Base-by-base conservation (phyloP, 2,113 vertebrate species). In the Pseudorasbora parva region DNA sequence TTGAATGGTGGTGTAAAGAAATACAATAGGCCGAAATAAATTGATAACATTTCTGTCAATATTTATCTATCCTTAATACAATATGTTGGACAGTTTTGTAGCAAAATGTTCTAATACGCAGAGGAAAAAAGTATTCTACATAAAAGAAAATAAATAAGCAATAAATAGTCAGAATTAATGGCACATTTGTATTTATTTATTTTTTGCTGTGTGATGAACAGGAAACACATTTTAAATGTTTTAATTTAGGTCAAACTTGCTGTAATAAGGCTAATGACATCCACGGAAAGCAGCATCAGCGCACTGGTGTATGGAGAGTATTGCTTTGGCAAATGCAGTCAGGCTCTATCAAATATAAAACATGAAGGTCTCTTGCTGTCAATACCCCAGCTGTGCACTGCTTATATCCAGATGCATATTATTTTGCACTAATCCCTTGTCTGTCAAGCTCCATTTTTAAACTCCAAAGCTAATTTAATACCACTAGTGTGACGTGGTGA, bases 381-480 rank as follows among this genome's bases (percentile, higher is more conserved):
- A 93, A 86, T 84, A 83, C 77, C 82, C 82, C 37, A 77, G 78
- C 82, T 91, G 86, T 57, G 41, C 51, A 1, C 43, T 74, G 89
- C 90, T 90, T 87, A 73, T 81, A 93, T 89, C 87, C 84, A 84
- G 73, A 79, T 75, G 84, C 79, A 90, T 91, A 87, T 88, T 93
- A 92, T 37, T 89, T 79, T 85, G 90, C 76, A 88, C 69, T 93
- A 88, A 93, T 91, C 88, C 78, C 81, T 88, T 88, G 83, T 74
- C 64, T 91, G 90, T 86, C 84, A 76, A 90, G 88, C 66, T 83
- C 88, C 89, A 87, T 64, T 88, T 86, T 90, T 86, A 80, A 88
- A 82, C 91, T 92, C 88, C 91, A 92, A 91, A 93, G 89, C 77
- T 90, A 89, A 93, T 89, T 92, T 93, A 87, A 91, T 89, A 92